Evolutionary conservation across 2,113 vertebrate genomes (phyloP).

Genomic region (Myxocyprinus asiaticus): DNA sequence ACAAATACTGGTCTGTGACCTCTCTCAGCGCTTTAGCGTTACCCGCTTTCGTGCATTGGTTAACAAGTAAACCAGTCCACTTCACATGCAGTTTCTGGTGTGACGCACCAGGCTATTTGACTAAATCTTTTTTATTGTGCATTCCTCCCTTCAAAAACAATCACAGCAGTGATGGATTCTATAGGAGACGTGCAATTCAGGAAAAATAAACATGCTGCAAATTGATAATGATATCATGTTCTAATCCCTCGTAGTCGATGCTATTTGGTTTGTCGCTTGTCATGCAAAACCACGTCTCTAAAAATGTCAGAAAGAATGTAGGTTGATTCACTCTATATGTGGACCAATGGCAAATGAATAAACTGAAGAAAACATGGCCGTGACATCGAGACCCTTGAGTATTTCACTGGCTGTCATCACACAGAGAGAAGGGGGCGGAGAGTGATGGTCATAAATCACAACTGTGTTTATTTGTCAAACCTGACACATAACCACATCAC

Average conservation of each 20-base stretch:
- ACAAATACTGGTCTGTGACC: neutral
- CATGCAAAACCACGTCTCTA: no score
- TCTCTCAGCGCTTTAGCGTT: neutral
- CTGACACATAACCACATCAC: no score
- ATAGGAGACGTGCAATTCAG: no score
- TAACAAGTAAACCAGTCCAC: neutral
- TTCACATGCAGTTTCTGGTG: neutral
- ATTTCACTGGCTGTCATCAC: no score
- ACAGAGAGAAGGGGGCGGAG: no score
- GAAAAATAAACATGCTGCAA: neutral
- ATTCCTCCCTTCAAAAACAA: neutral
- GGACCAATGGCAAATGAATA: no score
- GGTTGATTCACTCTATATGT: no score
- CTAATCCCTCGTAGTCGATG: neutral
- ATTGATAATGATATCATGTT: slow-evolving; percentile 28
- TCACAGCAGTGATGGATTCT: neutral
- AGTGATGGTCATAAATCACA: no score
- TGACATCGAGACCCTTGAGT: no score
- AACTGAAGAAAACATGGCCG: no score
- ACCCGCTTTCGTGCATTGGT: neutral
- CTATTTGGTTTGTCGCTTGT: neutral
- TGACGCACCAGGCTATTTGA: neutral
- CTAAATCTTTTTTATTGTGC: neutral
- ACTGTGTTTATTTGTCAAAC: no score
- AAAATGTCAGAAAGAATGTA: no score